Evolutionary conservation across 1,140 invertebrate genomes (phyloP), one percentile per base, ranked within the genome.

Genomic region (Sarcophaga bullata): DNA sequence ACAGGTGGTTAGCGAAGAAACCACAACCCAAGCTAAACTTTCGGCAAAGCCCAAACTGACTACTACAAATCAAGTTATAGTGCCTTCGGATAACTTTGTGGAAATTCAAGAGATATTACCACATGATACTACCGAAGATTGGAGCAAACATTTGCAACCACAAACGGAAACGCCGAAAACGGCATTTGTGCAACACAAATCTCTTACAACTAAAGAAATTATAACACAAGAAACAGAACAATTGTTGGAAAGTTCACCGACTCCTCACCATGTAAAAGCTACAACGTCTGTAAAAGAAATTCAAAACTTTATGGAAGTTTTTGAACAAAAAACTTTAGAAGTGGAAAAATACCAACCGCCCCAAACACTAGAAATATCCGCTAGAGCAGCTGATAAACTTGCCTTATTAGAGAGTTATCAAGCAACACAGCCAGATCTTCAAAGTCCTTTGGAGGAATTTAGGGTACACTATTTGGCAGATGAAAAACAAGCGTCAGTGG

Each of bases 241-340:
- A 50, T 73, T 13, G 4, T 73, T 78, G 9, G 73, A 46, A 13
- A 15, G 72, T 6, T 49, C 58, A 48, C 46, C 13, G 6, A 15
- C 8, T 37, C 85, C 87, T 0, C 80, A 58, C 0, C 83, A 84
- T 10, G 62, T 46, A 9, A 46, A 72, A 4, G 88, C 87, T 6
- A 81, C 85, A 9, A 52, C 84, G 2, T 82, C 75, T 10, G 8
- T 89, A 0, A 85, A 84, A 4, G 11, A 85, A 0, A 72, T 87
- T 54, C 80, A 82, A 2, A 17, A 80, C 8, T 52, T 84, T 19
- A 92, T 75, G 92, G 93, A 84, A 93, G 95, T 91, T 91, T 92
- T 86, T 93, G 95, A 92, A 93, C 93, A 17, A 85, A 91, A 80
- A 50, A 15, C 84, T 13, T 54, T 48, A 6, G 81, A 87, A 49